Evolutionary conservation across 2,888 invertebrate genomes (phyloP), one percentile per base, ranked within the genome.

Genomic region (Petrophora chlorosata): DNA sequence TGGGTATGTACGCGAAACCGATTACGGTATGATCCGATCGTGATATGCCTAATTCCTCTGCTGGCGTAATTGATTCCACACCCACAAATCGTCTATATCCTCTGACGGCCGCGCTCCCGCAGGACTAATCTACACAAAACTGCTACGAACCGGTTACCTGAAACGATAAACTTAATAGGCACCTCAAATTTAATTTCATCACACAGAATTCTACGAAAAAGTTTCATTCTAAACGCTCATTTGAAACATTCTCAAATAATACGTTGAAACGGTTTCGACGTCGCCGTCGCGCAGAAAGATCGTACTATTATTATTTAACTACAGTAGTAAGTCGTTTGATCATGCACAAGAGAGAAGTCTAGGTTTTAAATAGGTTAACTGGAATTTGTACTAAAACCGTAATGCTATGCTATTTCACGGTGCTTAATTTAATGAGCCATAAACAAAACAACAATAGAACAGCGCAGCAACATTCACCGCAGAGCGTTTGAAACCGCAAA

Each of bases 1-100:
- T 29, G 14, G 36, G 26, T 40, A 34, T 39, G 19, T 33, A 32
- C 19, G 7, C 32, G 17, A 42, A 50, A 55, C 50, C 48, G 43
- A 52, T 52, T 51, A 45, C 30, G 49, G 39, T 57, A 48, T 58
- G 51, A 52, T 60, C 51, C 56, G 53, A 56, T 60, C 50, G 45
- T 46, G 55, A 59, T 61, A 61, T 57, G 63, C 59, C 57, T 66
- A 67, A 71, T 67, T 52, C 59, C 50, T 46, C 47, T 49, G 39
- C 49, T 38, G 58, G 43, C 39, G 60, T 71, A 71, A 76, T 73
- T 67, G 68, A 65, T 63, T 66, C 50, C 59, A 59, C 57, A 56
- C 57, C 62, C 52, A 61, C 65, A 63, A 65, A 67, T 71, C 63
- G 63, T 60, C 66, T 57, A 65, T 65, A 60, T 61, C 60, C 65